Percentiles rank a stretch among this genome's conserved stretches.
These are phyloP conservation scores for Takifugu bimaculatus DNA, from an alignment of 2,113 vertebrate genomes.

Conservation along the genomic window DNA sequence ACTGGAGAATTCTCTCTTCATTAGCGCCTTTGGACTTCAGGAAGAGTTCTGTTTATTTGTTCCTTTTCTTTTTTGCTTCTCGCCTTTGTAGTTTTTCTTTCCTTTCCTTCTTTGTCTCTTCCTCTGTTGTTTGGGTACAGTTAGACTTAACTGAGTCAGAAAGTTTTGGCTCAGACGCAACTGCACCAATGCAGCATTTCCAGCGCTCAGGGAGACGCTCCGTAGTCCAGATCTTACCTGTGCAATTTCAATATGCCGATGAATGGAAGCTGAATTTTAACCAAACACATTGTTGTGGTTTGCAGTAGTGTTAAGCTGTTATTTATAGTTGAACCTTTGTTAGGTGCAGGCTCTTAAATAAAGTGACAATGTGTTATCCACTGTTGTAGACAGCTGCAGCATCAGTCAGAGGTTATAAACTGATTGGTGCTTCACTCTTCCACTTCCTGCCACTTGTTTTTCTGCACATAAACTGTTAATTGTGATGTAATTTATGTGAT, in stretches of 20 bases:
- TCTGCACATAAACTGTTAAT: background rate
- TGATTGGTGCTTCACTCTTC: constrained; percentile 36
- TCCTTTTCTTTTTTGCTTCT: constrained; percentile 29
- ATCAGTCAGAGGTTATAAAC: constrained; percentile 47
- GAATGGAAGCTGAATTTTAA: constrained; percentile 17
- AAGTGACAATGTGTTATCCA: background rate
- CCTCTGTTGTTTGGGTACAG: constrained; percentile 54
- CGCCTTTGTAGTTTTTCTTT: constrained; percentile 65
- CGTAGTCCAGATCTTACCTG: constrained; percentile 43
- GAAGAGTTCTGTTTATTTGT: constrained; percentile 71
- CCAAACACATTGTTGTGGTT: background rate
- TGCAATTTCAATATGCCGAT: constrained; percentile 5
- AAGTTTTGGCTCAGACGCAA: constrained; percentile 59
- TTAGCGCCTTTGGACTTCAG: constrained; percentile 81
- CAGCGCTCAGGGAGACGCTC: constrained; percentile 4
- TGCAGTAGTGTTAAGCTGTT: background rate
- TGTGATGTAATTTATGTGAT: background rate
- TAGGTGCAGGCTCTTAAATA: no score
- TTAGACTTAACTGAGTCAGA: constrained; percentile 54
- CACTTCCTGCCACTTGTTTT: constrained; percentile 11
- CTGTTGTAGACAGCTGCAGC: constrained; percentile 45
- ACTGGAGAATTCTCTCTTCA: constrained; percentile 77
- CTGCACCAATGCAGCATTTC: constrained; percentile 29
- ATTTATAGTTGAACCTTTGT: no score
- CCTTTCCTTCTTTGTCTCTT: constrained; percentile 52